These are phyloP conservation scores for Poeciliopsis infans DNA, from an alignment of 2,797 vertebrate genomes.

Conservation along the genomic window DNA sequence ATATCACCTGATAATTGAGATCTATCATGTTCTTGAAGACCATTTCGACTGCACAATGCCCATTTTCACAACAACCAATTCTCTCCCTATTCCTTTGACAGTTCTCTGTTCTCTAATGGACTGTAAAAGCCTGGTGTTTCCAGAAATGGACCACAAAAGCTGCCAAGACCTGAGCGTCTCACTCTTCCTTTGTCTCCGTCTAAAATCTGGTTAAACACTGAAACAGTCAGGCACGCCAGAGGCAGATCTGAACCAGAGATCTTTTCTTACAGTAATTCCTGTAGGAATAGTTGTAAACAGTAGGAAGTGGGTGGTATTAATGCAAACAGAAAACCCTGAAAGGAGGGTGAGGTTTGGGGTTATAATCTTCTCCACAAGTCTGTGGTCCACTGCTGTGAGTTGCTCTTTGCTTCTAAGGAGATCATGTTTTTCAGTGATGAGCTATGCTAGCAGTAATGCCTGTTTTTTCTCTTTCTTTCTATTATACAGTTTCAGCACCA, in stretches of 20 bases:
- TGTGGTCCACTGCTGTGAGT: conserved; percentile 28
- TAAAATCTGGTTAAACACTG: conserved; percentile 54
- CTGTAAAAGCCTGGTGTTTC: conserved; percentile 52
- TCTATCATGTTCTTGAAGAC: conserved; percentile 23
- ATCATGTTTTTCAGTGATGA: conserved; percentile 15
- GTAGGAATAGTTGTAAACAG: conserved; percentile 53
- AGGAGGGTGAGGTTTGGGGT: conserved; percentile 41
- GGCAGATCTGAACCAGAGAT: conserved; percentile 49
- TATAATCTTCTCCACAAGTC: conserved; percentile 39
- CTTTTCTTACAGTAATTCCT: conserved; percentile 52
- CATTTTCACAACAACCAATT: conserved; percentile 23
- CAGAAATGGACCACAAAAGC: conserved; percentile 65
- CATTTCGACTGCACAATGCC: conserved; percentile 21
- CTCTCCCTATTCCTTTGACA: conserved; percentile 36
- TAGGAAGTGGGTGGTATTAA: conserved; percentile 63
- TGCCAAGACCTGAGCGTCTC: conserved; percentile 23
- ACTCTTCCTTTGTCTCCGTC: conserved; percentile 13
- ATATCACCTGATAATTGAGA: conserved; percentile 10
- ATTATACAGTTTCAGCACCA: neutral
- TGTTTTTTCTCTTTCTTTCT: conserved; percentile 1
- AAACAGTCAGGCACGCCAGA: conserved; percentile 47
- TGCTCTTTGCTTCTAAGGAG: conserved; percentile 12
- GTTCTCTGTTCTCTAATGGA: conserved; percentile 67
- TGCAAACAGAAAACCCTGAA: conserved; percentile 54
- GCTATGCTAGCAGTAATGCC: conserved; percentile 5